Evolutionary conservation across 2,888 invertebrate species (phyloP).

Genomic region (Troides helena): DNA sequence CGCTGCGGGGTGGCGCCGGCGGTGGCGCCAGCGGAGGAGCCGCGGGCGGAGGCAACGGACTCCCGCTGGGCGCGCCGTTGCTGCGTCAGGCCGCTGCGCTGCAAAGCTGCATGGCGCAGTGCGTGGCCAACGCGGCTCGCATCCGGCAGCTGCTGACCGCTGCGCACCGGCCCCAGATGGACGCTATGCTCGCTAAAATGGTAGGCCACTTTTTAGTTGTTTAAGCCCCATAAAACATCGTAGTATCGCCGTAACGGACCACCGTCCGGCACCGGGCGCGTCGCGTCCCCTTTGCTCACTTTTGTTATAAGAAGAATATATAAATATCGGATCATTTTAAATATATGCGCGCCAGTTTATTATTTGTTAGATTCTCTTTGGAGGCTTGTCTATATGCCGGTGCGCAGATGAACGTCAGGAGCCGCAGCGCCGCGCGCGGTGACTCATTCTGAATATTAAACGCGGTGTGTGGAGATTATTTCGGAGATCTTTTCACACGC

Average conservation of each 20-base stretch:
- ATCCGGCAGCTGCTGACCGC: constrained; percentile 69
- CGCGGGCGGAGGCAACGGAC: constrained; percentile 39
- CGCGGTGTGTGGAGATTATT: neutral
- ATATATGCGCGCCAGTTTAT: no score
- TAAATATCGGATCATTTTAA: no score
- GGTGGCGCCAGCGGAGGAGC: constrained; percentile 37
- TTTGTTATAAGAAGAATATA: no score
- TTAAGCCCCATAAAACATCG: no score
- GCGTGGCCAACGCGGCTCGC: constrained; percentile 70
- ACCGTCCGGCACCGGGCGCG: no score
- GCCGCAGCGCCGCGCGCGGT: no score
- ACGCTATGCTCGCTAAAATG: constrained; percentile 75
- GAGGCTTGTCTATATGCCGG: no score
- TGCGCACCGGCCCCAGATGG: constrained; percentile 73
- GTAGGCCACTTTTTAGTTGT: constrained; percentile 40
- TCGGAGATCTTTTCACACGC: neutral
- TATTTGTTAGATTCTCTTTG: no score
- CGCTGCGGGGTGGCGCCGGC: constrained; percentile 53
- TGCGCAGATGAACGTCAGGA: no score
- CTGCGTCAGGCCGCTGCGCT: constrained; percentile 71
- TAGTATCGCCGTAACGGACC: no score
- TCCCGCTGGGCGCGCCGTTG: constrained; percentile 65
- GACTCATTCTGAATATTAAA: no score
- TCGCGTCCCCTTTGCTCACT: no score
- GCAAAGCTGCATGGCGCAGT: constrained; percentile 76